Conservation (phyloP, 2,888 invertebrate genomes). For the Agapetus fuscipes region DNA sequence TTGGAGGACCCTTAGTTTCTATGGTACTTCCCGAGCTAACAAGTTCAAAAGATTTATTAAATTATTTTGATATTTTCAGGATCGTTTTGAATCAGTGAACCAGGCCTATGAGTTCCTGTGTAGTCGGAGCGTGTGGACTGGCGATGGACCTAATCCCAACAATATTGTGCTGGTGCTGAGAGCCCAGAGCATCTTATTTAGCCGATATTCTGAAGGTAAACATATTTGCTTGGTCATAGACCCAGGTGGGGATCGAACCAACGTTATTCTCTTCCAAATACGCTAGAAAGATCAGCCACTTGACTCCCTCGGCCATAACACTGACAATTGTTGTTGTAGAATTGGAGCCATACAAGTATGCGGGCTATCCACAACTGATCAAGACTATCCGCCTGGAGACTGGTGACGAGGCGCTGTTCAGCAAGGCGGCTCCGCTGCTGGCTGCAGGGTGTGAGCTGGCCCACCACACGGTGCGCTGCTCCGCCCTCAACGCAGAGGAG, state of each 20-base stretch:
- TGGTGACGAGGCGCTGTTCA: slow-evolving; percentile 86
- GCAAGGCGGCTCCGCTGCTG: slow-evolving; percentile 70
- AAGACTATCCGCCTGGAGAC: slow-evolving; percentile 93
- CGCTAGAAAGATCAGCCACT: too few species aligned
- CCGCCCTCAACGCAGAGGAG: slow-evolving; percentile 96
- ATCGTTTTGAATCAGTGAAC: slow-evolving; percentile 93
- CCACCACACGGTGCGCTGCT: slow-evolving; percentile 93
- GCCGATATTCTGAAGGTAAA: slow-evolving; percentile 76
- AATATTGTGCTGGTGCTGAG: slow-evolving; percentile 87
- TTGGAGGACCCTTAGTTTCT: background rate
- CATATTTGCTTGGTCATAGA: too few species aligned
- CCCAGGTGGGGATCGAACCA: too few species aligned
- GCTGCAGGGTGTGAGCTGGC: slow-evolving; percentile 91
- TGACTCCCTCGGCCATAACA: too few species aligned
- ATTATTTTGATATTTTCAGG: slow-evolving; percentile 40
- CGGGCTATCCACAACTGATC: slow-evolving; percentile 95
- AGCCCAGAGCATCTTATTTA: slow-evolving; percentile 91
- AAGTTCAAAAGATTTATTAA: slow-evolving; percentile 1
- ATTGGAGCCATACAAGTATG: slow-evolving; percentile 93
- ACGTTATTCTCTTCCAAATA: too few species aligned
- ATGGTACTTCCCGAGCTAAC: background rate
- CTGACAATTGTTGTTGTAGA: slow-evolving; percentile 43
- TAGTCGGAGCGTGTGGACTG: slow-evolving; percentile 77
- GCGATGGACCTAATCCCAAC: slow-evolving; percentile 87
- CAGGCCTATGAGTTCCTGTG: slow-evolving; percentile 97